These are phyloP conservation scores for Regulus satrapa DNA, from an alignment of 2,113 vertebrate genomes.

Conservation along the genomic window DNA sequence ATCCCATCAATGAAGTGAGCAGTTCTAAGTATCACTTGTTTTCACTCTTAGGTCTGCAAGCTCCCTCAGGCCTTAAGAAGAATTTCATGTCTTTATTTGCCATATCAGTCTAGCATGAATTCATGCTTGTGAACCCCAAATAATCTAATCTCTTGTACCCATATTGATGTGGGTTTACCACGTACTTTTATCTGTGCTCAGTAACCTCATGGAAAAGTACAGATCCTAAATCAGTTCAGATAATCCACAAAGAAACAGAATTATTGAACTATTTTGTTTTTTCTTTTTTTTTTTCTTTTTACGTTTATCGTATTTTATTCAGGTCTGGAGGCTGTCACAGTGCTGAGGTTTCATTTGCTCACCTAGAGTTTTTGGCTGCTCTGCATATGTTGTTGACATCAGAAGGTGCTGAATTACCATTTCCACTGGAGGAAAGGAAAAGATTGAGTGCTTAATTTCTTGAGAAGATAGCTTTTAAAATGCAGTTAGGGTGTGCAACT, in stretches of 20 bases:
- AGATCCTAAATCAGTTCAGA: neutral
- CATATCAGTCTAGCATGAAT: neutral
- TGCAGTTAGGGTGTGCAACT: slow-evolving; percentile 10
- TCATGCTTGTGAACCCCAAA: neutral
- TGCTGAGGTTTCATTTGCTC: neutral
- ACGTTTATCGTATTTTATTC: neutral
- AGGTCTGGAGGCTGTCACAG: neutral
- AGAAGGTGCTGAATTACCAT: slow-evolving; percentile 21
- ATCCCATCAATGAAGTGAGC: neutral
- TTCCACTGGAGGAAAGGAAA: neutral
- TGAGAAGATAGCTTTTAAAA: slow-evolving; percentile 37
- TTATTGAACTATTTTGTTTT: neutral
- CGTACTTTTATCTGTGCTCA: neutral
- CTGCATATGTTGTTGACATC: neutral
- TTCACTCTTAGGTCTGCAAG: neutral
- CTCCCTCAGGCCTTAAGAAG: neutral
- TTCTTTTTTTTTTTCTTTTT: neutral
- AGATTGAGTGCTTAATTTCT: slow-evolving; percentile 50
- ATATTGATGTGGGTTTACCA: neutral
- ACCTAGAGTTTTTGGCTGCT: neutral
- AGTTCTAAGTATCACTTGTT: neutral
- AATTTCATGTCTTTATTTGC: neutral
- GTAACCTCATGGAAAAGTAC: neutral
- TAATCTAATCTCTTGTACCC: neutral
- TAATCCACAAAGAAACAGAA: neutral